Evolutionary conservation across 2,113 vertebrate genomes (phyloP).

Genomic region (Myotis yumanensis): DNA sequence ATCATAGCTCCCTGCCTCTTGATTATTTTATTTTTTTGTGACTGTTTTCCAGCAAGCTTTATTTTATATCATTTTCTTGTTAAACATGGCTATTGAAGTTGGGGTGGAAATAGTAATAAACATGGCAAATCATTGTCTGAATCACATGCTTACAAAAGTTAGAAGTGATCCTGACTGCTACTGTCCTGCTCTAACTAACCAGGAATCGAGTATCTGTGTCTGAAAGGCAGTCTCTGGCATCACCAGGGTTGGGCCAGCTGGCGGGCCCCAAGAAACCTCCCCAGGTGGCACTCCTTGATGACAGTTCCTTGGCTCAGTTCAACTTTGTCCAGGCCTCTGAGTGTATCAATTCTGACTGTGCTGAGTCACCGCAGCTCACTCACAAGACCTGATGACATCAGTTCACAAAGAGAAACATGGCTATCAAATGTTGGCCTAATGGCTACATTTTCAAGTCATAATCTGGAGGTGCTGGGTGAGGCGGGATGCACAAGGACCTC

Average conservation of each 20-base stretch:
- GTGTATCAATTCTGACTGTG: not conserved
- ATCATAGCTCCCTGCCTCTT: not conserved
- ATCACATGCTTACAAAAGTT: not conserved
- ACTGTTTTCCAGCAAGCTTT: not conserved
- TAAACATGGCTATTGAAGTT: not conserved
- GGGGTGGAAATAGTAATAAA: constrained; percentile 37
- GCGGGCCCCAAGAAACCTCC: not conserved
- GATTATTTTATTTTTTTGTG: not conserved
- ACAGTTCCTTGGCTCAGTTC: not conserved
- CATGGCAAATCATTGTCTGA: not conserved
- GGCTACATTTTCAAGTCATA: not conserved
- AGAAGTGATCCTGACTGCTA: not conserved
- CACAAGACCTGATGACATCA: constrained; percentile 38
- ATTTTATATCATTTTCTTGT: not conserved
- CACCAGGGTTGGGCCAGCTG: not conserved
- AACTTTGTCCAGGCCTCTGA: not conserved
- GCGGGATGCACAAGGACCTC: not conserved
- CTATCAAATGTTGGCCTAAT: not conserved
- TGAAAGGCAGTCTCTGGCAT: not conserved
- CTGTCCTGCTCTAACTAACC: not conserved
- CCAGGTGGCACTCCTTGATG: not conserved
- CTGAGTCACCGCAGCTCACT: constrained; percentile 41
- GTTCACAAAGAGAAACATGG: not conserved
- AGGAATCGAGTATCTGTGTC: not conserved
- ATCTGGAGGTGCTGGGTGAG: not conserved